phyloP scores from a whole-genome alignment of 2,113 vertebrate genomes.

The Otocyon megalotis region DNA sequence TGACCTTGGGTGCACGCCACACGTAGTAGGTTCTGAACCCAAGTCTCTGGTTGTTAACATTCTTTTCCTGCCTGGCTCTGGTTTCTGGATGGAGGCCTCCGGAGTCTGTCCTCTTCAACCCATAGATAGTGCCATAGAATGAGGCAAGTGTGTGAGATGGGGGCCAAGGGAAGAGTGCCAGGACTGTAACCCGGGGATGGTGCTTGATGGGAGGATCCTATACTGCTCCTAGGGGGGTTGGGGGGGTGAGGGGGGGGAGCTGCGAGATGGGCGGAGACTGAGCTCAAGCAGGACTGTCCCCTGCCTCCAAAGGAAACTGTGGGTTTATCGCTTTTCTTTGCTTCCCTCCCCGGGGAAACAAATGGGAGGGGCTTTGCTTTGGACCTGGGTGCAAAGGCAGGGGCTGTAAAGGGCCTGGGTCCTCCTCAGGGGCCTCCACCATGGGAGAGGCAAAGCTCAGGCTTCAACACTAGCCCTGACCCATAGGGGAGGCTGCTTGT shows the following conservation, averaged over 20 bases:
- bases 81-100: not conserved
- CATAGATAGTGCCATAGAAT: not conserved
- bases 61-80: not conserved
- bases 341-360: not conserved
- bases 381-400: not conserved
- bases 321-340: not conserved
- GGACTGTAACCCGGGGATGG: not conserved
- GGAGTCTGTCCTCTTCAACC: not conserved
- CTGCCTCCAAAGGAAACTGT: not conserved
- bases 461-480: not conserved
- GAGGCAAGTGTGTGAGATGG: not conserved
- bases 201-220: not conserved
- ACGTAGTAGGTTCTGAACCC: not conserved
- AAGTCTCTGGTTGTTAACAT: rapidly evolving
- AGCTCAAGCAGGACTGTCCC: not conserved
- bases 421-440: not conserved
- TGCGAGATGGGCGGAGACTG: not conserved
- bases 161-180: not conserved
- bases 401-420: not conserved
- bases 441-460: not conserved
- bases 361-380: not conserved
- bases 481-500: not conserved
- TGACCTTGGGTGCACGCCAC: not conserved
- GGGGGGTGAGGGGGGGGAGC: too few relatives aligned
- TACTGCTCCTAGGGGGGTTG: too few relatives aligned